Conservation (phyloP, 2,113 vertebrate genomes). For the Neopipo cinnamomea region DNA sequence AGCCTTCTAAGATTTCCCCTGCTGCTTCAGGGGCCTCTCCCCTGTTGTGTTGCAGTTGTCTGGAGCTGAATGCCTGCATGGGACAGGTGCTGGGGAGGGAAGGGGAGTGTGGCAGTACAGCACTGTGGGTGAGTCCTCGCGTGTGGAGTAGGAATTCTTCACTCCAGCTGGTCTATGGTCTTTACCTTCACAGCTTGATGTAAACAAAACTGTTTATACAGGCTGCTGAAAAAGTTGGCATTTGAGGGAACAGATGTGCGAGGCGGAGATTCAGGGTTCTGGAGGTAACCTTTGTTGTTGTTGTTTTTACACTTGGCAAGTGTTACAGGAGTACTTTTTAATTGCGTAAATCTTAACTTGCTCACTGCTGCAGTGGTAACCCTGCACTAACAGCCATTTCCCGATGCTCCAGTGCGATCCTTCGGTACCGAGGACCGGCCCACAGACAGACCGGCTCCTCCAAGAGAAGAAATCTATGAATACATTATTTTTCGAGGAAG, state of each 20-base stretch:
- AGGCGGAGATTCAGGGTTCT: neutral
- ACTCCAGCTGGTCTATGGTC: neutral
- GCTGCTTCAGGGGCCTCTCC: neutral
- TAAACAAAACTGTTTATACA: constrained; percentile 43
- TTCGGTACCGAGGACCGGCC: constrained; percentile 94
- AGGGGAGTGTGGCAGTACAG: neutral
- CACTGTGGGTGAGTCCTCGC: neutral
- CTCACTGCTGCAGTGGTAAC: neutral
- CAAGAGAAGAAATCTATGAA: constrained; percentile 93
- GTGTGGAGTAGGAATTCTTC: neutral
- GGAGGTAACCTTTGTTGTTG: neutral
- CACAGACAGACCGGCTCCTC: constrained; percentile 88
- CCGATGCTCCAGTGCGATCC: constrained; percentile 80
- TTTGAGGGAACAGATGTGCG: constrained; percentile 24
- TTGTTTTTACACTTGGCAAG: neutral
- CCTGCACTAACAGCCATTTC: neutral
- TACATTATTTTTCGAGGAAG: constrained; percentile 97
- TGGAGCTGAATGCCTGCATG: neutral
- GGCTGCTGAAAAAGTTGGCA: neutral
- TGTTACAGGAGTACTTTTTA: neutral
- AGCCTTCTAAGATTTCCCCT: neutral
- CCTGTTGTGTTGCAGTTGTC: neutral
- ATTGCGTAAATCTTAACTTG: neutral
- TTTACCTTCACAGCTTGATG: constrained; percentile 40
- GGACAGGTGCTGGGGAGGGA: neutral